Base-by-base conservation (phyloP, 1,140 invertebrate genomes). In the Holcopasites calliopsidis region DNA sequence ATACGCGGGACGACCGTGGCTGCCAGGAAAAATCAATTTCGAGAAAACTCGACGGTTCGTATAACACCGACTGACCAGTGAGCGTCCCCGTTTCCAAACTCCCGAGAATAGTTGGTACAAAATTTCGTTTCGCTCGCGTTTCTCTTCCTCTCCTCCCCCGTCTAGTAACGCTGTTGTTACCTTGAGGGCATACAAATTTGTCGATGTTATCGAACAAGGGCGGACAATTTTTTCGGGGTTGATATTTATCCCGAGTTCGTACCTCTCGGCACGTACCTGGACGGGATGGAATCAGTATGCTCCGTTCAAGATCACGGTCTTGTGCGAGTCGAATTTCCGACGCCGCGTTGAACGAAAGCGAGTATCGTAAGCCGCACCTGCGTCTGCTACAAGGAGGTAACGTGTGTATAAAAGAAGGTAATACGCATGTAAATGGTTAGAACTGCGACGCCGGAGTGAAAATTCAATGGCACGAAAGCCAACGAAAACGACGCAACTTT, bases 21-120 rank as follows among this genome's bases (percentile, higher is more conserved):
- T 76, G 80, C 47, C 54, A 73, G 77, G 82, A 83, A 83, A 83
- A 83, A 83, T 83, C 82, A 83, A 83, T 83, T 83, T 83, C 76
- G 66, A 66, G 64, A 76, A 76, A 83, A 82, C 61, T 83, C 81
- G 80, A 75, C 79, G 71, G 76, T 83, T 81, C 81, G 81, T 83
- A 79, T 79, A 82, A 78, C 78, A 83, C 62, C 62, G 74, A 49
- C 52, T 77, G 76, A 58, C 76, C 76, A 73, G 54, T 62, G 50
- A n/a, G 44, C 72, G 70, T 81, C 76, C 66, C 49, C 47, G 49
- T 49, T 49, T 23, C 33, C 58, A 33, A 58, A 61, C 76, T 81
- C 33, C 44, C 23, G 26, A 47, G 62, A 64, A 74, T 65, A 74
- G 69, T 55, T 81, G 49, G 23, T 38, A 23, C 64, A 42, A 52